Conservation (phyloP, 2,113 vertebrate species). For the Myotis brandtii region DNA sequence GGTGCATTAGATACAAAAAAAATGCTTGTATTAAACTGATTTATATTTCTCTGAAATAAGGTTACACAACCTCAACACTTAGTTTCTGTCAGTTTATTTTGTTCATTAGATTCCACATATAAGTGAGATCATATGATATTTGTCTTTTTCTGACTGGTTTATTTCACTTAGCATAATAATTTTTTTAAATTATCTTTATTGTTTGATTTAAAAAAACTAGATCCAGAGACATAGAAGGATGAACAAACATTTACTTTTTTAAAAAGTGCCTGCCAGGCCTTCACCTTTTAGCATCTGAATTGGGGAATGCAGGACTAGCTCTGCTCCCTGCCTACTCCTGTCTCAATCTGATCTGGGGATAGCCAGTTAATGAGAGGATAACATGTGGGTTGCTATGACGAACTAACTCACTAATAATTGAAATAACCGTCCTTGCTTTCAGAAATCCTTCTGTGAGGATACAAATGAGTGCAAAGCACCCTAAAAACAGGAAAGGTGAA, state of each 20-base stretch:
- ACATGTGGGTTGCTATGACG: neutral
- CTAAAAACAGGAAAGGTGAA: slow-evolving; percentile 76
- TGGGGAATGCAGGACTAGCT: neutral
- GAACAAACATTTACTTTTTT: neutral
- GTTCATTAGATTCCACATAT: too few species aligned
- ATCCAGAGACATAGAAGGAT: too few species aligned
- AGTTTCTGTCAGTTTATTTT: too few species aligned
- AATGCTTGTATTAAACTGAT: too few species aligned
- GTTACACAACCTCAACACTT: too few species aligned
- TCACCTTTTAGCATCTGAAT: slow-evolving; percentile 48
- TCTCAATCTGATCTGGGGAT: neutral
- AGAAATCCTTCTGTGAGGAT: slow-evolving; percentile 53
- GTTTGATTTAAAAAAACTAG: too few species aligned
- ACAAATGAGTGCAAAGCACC: slow-evolving; percentile 66
- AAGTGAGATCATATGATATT: too few species aligned
- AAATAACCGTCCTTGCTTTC: slow-evolving; percentile 55
- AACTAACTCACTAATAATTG: slow-evolving; percentile 35
- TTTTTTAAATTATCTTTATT: too few species aligned
- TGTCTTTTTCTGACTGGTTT: too few species aligned
- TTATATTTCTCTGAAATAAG: too few species aligned
- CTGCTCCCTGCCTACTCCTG: neutral
- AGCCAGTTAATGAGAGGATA: neutral
- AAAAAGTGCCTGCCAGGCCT: neutral
- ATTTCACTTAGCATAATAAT: too few species aligned
- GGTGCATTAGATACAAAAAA: too few species aligned